Base-by-base conservation (phyloP, 2,888 invertebrate species). In the Parnassius smintheus region DNA sequence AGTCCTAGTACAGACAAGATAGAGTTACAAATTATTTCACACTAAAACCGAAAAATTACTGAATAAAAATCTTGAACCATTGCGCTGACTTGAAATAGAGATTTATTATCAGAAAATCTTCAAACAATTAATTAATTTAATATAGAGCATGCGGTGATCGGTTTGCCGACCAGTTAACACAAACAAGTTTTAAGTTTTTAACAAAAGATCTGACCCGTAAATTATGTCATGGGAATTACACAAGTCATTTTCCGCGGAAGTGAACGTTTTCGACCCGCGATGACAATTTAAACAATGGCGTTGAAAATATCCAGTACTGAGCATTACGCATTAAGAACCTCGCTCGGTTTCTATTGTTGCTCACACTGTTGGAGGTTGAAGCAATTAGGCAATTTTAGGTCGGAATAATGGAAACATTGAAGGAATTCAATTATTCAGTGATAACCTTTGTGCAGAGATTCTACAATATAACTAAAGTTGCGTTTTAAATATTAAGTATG, bases 381-480 rank as follows among this genome's bases (percentile, higher is more conserved):
- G 77, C 76, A 85, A 88, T 90, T 89, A 89, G 75, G 82, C 81
- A 85, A 86, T 81, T 80, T 82, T 81, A 76, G 76, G 77, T 76
- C 72, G 73, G 75, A 75, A 76, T 80, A 49, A 59, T 59, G 77
- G 75, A 82, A 83, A 80, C 88, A 85, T 89, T 86, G 83, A 50
- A 13, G 50, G 42, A 42, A 54, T 12, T 48, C 48, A n/a, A 48
- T 48, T 48, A 48, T 12, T n/a, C 49, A 49, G 13, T 13, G 1
- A 13, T 49, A 49, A 49, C 9, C 49, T 13, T 49, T 49, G 13
- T 13, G 35, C 35, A 35, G 35, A 25, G 25, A 2, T 7, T 25
- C 25, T 25, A 25, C 25, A 25, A 25, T 25, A 25, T 25, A 25
- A 3, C 2, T 25, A 25, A 35, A 35, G 4, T 7, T 35, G 35